Evolutionary conservation across 1,140 invertebrate genomes (phyloP), one percentile per base, ranked within the genome.

Genomic region (Aphis gossypii): DNA sequence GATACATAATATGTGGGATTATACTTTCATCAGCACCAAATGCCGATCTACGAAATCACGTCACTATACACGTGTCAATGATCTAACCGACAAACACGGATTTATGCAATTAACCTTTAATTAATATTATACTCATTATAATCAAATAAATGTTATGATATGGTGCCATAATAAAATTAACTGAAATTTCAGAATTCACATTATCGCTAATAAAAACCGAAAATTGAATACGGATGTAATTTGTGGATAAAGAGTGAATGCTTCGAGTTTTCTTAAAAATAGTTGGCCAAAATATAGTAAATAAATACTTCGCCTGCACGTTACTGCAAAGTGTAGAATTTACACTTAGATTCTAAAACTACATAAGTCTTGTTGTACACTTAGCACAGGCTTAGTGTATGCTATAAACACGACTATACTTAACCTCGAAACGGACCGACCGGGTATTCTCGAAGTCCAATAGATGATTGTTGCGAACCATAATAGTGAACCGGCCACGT

Each of bases 361-460:
- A 35, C 1, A n/a, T 48, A 87, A 46, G 30, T 87, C 46, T n/a
- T 44, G 60, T 60, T 60, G 30, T 60, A 11, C 25, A 14, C 25
- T 30, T 30, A 9, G 56, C 23, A 46, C 6, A 9, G 30, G 14
- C 11, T 30, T 48, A 21, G 11, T 44, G 25, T 44, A 11, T n/a
- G 84, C 30, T 5, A 41, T 41, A 14, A 89, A 41, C 8, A 48
- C 44, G 46, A 48, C 20, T 35, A 51, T 86, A 93, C 92, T 93
- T 41, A 94, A 94, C 94, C 94, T 94, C 92, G 60, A 94, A 94
- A 56, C 90, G 44, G 84, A 94, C 84, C 9, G 92, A 93, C 38
- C 44, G 82, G 11, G 96, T 96, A 48, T 96, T 96, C 95, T 99
- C 98, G 94, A 97, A 99, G 95, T 99, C 98, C 90, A 99, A 96